Percentiles rank a stretch among this genome's conserved stretches.
Evolutionary conservation across 2,888 invertebrate genomes (phyloP).

Genomic region (Diarsia rubi): DNA sequence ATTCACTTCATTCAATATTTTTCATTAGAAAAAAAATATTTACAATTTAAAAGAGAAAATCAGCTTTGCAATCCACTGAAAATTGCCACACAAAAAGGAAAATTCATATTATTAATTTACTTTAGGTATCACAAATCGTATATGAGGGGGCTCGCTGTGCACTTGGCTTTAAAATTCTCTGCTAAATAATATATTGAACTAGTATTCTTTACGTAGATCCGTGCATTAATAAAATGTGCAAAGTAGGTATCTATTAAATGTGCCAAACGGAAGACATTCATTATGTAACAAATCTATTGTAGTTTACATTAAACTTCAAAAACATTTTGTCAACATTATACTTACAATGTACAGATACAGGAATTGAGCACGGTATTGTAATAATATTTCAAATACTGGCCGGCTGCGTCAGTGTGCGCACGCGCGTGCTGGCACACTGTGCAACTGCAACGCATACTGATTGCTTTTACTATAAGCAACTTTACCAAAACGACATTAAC

Average conservation of each 20-base stretch:
- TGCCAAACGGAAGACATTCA: slow-evolving; percentile 92
- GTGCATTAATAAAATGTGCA: slow-evolving; percentile 88
- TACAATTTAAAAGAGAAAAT: slow-evolving; percentile 88
- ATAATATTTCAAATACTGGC: slow-evolving; percentile 86
- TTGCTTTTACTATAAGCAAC: slow-evolving; percentile 35
- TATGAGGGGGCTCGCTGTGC: slow-evolving; percentile 87
- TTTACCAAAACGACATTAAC: slow-evolving; percentile 21
- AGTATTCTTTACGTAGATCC: slow-evolving; percentile 72
- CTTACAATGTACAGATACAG: slow-evolving; percentile 88
- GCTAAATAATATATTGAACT: slow-evolving; percentile 74
- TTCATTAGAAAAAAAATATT: slow-evolving; percentile 87
- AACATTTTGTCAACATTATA: slow-evolving; percentile 87
- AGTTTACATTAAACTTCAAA: slow-evolving; percentile 87
- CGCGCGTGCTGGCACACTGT: slow-evolving; percentile 33
- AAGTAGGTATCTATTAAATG: slow-evolving; percentile 86
- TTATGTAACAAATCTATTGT: slow-evolving; percentile 98
- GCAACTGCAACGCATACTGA: slow-evolving; percentile 70
- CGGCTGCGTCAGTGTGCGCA: slow-evolving; percentile 58
- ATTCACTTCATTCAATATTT: slow-evolving; percentile 89
- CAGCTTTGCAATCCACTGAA: slow-evolving; percentile 86
- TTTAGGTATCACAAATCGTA: slow-evolving; percentile 88
- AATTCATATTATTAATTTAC: slow-evolving; percentile 77
- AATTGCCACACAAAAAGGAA: slow-evolving; percentile 83
- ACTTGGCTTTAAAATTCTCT: slow-evolving; percentile 80
- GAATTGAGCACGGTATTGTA: slow-evolving; percentile 88